phyloP scores from a whole-genome alignment of 2,113 vertebrate genomes.

The Morone chrysops region DNA sequence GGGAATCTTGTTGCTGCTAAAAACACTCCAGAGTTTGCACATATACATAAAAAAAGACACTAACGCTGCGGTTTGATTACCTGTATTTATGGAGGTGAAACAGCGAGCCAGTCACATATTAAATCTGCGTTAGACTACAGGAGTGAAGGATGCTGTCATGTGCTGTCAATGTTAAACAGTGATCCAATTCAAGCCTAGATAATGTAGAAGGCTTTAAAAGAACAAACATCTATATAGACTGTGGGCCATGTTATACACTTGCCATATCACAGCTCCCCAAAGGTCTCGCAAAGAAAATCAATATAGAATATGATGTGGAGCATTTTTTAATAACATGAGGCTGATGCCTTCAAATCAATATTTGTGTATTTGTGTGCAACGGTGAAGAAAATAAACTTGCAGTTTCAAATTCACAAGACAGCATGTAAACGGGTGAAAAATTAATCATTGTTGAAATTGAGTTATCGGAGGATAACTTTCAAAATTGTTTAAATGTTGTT shows the following conservation, averaged over 20 bases:
- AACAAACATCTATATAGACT: slow-evolving; percentile 23
- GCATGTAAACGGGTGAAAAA: slow-evolving; percentile 7
- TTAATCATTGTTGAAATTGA: no score
- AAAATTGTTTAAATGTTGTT: no score
- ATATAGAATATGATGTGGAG: slow-evolving; percentile 71
- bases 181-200: background rate
- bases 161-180: background rate
- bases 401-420: slow-evolving; percentile 13
- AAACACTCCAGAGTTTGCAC: slow-evolving; percentile 32
- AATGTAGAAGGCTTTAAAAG: slow-evolving; percentile 10
- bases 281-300: slow-evolving; percentile 66
- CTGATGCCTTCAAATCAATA: slow-evolving; percentile 65
- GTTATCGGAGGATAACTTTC: background rate
- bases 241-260: slow-evolving; percentile 6
- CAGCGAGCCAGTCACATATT: background rate
- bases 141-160: slow-evolving; percentile 9
- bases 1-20: slow-evolving; percentile 48
- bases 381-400: slow-evolving; percentile 47
- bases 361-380: slow-evolving; percentile 47
- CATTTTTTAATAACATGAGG: slow-evolving; percentile 67
- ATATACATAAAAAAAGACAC: background rate
- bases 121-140: background rate
- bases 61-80: slow-evolving; percentile 9
- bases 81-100: slow-evolving; percentile 19
- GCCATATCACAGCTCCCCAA: slow-evolving; percentile 32